phyloP scores from a whole-genome alignment of 2,888 invertebrate genomes.

The Sicus ferrugineus region DNA sequence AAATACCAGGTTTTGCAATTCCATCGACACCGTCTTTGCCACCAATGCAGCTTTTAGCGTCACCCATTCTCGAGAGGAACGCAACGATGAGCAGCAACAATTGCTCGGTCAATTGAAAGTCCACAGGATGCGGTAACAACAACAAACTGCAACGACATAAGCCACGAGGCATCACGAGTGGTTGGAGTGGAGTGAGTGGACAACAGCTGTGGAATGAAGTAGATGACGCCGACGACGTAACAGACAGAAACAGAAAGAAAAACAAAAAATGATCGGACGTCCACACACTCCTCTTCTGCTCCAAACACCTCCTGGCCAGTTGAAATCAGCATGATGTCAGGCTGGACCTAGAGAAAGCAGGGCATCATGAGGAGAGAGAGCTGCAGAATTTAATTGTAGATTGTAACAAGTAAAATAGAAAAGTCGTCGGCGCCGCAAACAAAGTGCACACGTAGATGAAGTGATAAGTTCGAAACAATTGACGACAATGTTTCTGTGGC shows the following conservation, averaged over 20 bases:
- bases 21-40: background rate
- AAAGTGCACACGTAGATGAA: background rate
- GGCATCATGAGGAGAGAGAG: constrained; percentile 13
- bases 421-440: background rate
- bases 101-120: constrained; percentile 22
- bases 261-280: background rate
- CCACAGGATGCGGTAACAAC: constrained; percentile 22
- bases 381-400: constrained; percentile 29
- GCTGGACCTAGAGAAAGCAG: background rate
- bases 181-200: background rate
- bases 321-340: background rate
- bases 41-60: background rate
- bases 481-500: background rate
- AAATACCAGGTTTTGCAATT: too few species aligned
- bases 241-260: background rate
- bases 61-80: too few species aligned
- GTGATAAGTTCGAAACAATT: background rate
- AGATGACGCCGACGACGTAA: background rate
- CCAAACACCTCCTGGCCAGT: background rate
- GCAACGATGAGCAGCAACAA: constrained; percentile 22
- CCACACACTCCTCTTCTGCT: background rate
- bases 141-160: background rate
- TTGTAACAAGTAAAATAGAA: background rate
- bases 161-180: background rate
- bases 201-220: constrained; percentile 5